Evolutionary conservation across 2,888 invertebrate species (phyloP), one percentile per base, ranked within the genome.

Genomic region (Cheilosia urbana): DNA sequence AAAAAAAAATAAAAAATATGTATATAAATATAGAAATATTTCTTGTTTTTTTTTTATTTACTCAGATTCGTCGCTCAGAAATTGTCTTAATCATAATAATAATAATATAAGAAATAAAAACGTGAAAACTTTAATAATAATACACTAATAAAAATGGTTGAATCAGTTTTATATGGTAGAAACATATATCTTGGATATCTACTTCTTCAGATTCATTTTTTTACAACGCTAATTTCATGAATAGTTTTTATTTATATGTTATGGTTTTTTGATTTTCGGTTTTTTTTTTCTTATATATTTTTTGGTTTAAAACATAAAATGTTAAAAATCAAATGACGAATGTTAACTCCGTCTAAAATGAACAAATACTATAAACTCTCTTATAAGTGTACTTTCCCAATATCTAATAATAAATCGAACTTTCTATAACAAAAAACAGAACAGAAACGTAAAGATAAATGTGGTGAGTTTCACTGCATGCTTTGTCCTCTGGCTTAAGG

Each of bases 21-120:
- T 84, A 73, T 83, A 83, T 83, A 78, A 84, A 84, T 79, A 84
- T 79, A 72, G 53, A 84, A 79, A 62, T 69, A 63, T 63, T 40
- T 60, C 27, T 11, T 49, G 5, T 58, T 47, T 5, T 17, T 63
- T 42, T 21, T 49, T 40, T 53, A n/a, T n/a, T 53, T 42, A 49
- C 27, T 77, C 34, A 53, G 40, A 47, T 47, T 69, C 34, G 73
- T 73, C 55, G 68, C 66, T 78, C 47, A 68, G 71, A 66, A 57
- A 21, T 58, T 76, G 21, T 53, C 84, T 80, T 79, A 84, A 27
- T 27, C 40, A 42, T 78, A 42, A 53, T 72, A 68, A 47, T 55
- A 53, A 69, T 51, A 55, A 47, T 17, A 55, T 63, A 66, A 13
- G 21, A n/a, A 80, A 62, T 58, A 53, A 17, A 65, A 47, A 47